phyloP scores from a whole-genome alignment of 2,888 invertebrate genomes.

The Chrysopilus asiliformis region DNA sequence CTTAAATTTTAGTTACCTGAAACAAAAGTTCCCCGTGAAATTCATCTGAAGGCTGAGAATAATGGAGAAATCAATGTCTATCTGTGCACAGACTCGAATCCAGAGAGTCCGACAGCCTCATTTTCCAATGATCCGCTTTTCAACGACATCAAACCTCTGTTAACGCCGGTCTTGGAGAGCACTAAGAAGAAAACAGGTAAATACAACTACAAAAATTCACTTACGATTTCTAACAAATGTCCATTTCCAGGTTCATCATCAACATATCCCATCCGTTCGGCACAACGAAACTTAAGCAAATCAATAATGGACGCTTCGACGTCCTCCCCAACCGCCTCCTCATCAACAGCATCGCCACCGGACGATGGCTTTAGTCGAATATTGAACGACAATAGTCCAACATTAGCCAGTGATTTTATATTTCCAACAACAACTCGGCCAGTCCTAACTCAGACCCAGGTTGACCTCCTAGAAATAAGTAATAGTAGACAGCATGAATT shows the following conservation, averaged over 20 bases:
- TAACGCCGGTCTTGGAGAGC: conserved; percentile 42
- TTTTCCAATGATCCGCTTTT: conserved; percentile 45
- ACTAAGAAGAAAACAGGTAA: conserved; percentile 39
- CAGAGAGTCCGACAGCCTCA: conserved; percentile 32
- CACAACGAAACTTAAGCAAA: conserved; percentile 36
- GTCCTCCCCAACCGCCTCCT: too few species aligned
- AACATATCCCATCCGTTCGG: conserved; percentile 29
- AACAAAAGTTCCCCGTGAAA: conserved; percentile 55
- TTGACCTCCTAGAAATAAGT: conserved; percentile 14
- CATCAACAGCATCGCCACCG: too few species aligned
- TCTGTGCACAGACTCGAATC: conserved; percentile 72
- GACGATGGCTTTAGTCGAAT: conserved; percentile 8
- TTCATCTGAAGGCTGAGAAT: conserved; percentile 77
- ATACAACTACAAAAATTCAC: too few species aligned
- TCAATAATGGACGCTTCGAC: conserved; percentile 32
- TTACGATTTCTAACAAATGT: too few species aligned
- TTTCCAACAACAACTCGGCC: conserved; percentile 26
- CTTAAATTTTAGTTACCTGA: conserved; percentile 47
- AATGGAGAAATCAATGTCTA: conserved; percentile 91
- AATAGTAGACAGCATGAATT: conserved; percentile 10
- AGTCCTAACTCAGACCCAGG: conserved; percentile 20
- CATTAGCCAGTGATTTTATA: too few species aligned
- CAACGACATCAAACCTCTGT: conserved; percentile 45
- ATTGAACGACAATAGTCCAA: conserved; percentile 2
- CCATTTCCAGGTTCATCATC: conserved; percentile 8